Percentiles rank a stretch among this genome's conserved stretches.
These are phyloP conservation scores for Pachyrhynchus sulphureomaculatus DNA, from an alignment of 1,140 invertebrate genomes.

Conservation along the genomic window DNA sequence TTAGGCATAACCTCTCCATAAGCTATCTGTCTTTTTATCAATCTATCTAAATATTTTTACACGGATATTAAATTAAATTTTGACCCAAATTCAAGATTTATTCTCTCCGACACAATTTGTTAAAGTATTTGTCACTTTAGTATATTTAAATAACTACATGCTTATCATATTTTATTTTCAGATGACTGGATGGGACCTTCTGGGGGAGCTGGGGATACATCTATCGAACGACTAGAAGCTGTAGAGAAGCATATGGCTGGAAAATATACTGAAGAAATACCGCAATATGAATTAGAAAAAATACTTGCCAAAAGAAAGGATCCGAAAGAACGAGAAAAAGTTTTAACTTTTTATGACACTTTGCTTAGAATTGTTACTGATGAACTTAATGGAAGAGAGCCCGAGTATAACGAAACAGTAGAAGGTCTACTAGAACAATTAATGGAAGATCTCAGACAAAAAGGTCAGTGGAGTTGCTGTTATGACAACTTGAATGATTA, in stretches of 20 bases:
- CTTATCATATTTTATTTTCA: neutral
- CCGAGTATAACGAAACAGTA: conserved; percentile 39
- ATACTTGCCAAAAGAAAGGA: conserved; percentile 46
- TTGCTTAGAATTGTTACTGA: conserved; percentile 49
- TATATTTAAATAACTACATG: too few species aligned
- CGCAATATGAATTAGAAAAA: conserved; percentile 46
- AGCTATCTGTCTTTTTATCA: too few species aligned
- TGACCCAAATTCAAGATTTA: too few species aligned
- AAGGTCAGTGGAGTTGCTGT: conserved; percentile 30
- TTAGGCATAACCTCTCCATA: too few species aligned
- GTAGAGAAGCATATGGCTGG: conserved; percentile 40
- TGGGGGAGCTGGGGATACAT: conserved; percentile 16
- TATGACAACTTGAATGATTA: conserved; percentile 37
- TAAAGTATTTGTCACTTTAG: too few species aligned
- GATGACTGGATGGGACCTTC: conserved; percentile 22
- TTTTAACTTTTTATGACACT: conserved; percentile 49
- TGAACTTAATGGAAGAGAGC: conserved; percentile 43
- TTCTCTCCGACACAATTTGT: too few species aligned
- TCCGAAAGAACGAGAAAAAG: conserved; percentile 44
- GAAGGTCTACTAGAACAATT: conserved; percentile 45
- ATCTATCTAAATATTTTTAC: too few species aligned
- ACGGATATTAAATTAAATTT: too few species aligned
- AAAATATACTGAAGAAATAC: conserved; percentile 42
- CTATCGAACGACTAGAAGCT: conserved; percentile 15
- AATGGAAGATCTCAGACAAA: conserved; percentile 41